Conservation (phyloP, 2,888 invertebrate genomes). For the Augiades crinisus region DNA sequence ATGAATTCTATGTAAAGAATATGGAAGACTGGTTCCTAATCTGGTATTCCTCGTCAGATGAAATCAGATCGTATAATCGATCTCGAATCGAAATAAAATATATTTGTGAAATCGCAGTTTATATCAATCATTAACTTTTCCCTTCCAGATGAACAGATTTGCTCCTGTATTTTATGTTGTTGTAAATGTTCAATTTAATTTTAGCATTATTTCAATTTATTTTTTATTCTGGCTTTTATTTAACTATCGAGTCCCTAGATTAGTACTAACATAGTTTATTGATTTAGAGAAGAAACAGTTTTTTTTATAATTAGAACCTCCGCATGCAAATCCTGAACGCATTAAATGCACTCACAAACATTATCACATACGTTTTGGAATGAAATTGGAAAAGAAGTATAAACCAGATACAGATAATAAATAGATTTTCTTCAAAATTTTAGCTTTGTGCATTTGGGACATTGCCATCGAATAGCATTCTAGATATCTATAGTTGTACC, state of each 20-base stretch:
- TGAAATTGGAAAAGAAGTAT: not conserved
- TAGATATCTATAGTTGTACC: constrained; percentile 59
- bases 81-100: not conserved
- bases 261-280: constrained; percentile 11
- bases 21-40: too few species aligned
- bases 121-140: not conserved
- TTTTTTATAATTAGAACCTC: not conserved
- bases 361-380: constrained; percentile 5
- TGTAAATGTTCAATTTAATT: constrained; percentile 6
- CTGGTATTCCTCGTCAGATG: too few species aligned
- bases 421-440: constrained; percentile 8
- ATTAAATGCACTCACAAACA: constrained; percentile 22
- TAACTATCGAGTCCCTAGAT: not conserved
- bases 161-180: constrained; percentile 10
- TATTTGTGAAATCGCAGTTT: not conserved
- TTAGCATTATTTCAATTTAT: not conserved
- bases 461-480: constrained; percentile 20
- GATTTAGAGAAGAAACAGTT: constrained; percentile 10
- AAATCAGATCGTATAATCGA: too few species aligned
- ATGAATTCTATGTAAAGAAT: too few species aligned
- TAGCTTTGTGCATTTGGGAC: constrained; percentile 20
- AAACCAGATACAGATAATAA: not conserved
- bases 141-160: constrained; percentile 20
- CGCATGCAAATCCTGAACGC: constrained; percentile 26
- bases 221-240: constrained; percentile 6